phyloP scores from a whole-genome alignment of 2,888 invertebrate species.

The Eucera pruinosa region DNA sequence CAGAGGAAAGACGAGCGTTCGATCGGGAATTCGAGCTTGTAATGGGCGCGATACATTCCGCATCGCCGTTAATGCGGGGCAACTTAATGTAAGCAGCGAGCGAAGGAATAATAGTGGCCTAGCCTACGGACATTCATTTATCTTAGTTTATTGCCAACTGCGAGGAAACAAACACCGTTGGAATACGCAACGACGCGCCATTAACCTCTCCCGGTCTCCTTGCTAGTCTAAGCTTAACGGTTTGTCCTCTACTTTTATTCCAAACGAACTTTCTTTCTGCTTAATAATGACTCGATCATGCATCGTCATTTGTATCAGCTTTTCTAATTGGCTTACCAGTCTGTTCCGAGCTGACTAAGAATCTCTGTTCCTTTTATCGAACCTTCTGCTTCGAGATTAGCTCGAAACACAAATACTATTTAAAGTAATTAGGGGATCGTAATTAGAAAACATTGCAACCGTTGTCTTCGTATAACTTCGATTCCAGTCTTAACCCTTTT shows the following conservation, averaged over 20 bases:
- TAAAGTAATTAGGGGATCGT: no score
- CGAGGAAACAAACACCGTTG: constrained; percentile 81
- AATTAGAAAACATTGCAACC: no score
- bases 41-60: constrained; percentile 72
- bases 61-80: constrained; percentile 74
- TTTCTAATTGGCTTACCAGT: constrained; percentile 7
- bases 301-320: constrained; percentile 57
- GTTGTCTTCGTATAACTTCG: no score
- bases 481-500: no score
- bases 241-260: constrained; percentile 67
- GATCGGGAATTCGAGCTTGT: constrained; percentile 69
- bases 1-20: constrained; percentile 37
- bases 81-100: constrained; percentile 81
- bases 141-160: constrained; percentile 82
- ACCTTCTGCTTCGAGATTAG: background rate
- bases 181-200: constrained; percentile 82
- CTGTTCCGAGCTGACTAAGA: background rate
- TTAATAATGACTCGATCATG: constrained; percentile 62
- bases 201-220: constrained; percentile 79
- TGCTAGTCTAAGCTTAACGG: constrained; percentile 76
- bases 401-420: no score
- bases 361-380: no score
- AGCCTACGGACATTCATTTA: constrained; percentile 81
- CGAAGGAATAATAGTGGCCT: constrained; percentile 80
- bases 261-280: constrained; percentile 44